Evolutionary conservation across 1,140 invertebrate species (phyloP).

Genomic region (Zeugodacus cucurbitae): DNA sequence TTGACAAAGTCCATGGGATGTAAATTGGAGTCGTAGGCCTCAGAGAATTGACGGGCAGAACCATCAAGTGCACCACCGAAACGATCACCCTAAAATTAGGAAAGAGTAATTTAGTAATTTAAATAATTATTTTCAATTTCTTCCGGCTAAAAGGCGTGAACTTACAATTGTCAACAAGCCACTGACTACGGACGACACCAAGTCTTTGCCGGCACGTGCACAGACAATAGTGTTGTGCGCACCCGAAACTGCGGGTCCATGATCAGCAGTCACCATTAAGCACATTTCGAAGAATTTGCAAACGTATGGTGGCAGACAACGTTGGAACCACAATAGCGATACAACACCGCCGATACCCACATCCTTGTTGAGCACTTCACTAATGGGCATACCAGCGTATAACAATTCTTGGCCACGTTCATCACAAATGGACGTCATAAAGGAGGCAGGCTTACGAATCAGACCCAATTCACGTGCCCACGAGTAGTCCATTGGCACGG

Average conservation of each 20-base stretch:
- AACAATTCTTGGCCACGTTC: conserved; percentile 97
- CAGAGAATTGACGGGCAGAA: conserved; percentile 95
- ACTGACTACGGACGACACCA: conserved; percentile 96
- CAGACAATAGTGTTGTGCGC: conserved; percentile 99
- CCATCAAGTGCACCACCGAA: conserved; percentile 98
- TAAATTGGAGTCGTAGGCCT: conserved; percentile 92
- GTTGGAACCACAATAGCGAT: conserved; percentile 97
- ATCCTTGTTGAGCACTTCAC: conserved; percentile 87
- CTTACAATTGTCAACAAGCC: conserved; percentile 97
- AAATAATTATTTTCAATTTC: neutral
- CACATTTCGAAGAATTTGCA: conserved; percentile 99
- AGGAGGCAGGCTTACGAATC: conserved; percentile 98
- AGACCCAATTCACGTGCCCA: conserved; percentile 98
- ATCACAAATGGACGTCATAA: conserved; percentile 99
- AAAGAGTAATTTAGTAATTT: neutral
- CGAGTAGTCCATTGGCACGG: conserved; percentile 99
- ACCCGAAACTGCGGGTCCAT: conserved; percentile 98
- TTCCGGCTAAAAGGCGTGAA: conserved; percentile 48
- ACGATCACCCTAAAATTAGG: conserved; percentile 83
- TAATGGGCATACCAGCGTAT: conserved; percentile 99
- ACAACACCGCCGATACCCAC: conserved; percentile 98
- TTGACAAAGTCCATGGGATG: conserved; percentile 99
- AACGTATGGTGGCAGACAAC: conserved; percentile 92
- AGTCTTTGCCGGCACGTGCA: conserved; percentile 97
- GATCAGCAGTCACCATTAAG: conserved; percentile 98